phyloP scores from a whole-genome alignment of 2,888 invertebrate genomes.

The Epinotia ramella region DNA sequence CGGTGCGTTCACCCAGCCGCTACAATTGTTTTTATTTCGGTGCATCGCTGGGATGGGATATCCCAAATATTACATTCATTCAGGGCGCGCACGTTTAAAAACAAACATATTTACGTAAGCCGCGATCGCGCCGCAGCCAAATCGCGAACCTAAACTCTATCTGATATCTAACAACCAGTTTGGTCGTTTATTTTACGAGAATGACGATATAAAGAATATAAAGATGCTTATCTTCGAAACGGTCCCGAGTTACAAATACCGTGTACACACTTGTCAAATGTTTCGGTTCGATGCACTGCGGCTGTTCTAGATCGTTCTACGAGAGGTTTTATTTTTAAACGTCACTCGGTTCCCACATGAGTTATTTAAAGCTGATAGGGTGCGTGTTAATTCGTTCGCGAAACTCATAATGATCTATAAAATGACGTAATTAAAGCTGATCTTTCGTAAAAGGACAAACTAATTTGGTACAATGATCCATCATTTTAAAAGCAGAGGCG shows the following conservation, averaged over 20 bases:
- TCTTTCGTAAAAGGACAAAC: conserved; percentile 30
- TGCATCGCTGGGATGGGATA: conserved; percentile 61
- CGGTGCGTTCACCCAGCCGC: conserved; percentile 79
- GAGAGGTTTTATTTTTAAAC: conserved; percentile 19
- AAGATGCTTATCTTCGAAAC: conserved; percentile 55
- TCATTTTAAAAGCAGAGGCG: conserved; percentile 6
- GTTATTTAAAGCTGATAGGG: conserved; percentile 36
- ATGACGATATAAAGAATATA: conserved; percentile 51
- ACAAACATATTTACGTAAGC: conserved; percentile 25
- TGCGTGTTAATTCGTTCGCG: conserved; percentile 33
- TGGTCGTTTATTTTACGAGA: conserved; percentile 55
- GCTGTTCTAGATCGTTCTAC: conserved; percentile 26
- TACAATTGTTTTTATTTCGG: conserved; percentile 71
- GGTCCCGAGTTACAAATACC: conserved; percentile 53
- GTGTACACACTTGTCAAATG: conserved; percentile 52
- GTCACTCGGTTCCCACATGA: conserved; percentile 34
- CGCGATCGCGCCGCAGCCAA: conserved; percentile 15
- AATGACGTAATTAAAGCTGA: conserved; percentile 35
- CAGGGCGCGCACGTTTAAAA: conserved; percentile 46
- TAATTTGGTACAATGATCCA: conserved; percentile 31
- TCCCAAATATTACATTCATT: conserved; percentile 59
- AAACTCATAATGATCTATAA: conserved; percentile 37
- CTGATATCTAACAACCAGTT: conserved; percentile 47
- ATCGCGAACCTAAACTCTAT: conserved; percentile 17
- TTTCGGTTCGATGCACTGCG: conserved; percentile 62